phyloP scores from a whole-genome alignment of 1,140 invertebrate genomes.

The Bombus pyrosoma region DNA sequence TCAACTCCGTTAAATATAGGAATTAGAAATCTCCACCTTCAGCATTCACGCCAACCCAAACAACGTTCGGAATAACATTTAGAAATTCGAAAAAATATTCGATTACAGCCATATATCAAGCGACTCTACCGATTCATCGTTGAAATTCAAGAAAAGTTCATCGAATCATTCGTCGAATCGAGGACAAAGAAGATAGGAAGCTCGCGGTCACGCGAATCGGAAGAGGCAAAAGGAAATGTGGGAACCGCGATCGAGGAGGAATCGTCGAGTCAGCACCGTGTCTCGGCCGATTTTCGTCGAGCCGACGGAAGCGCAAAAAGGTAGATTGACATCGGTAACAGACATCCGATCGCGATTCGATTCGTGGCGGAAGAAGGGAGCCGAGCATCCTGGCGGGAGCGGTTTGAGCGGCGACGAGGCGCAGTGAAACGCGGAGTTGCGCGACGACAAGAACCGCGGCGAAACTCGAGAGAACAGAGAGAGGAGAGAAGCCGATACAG shows the following conservation, averaged over 20 bases:
- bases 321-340: constrained; percentile 43
- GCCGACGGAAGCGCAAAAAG: constrained; percentile 49
- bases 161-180: not conserved
- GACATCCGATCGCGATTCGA: constrained; percentile 48
- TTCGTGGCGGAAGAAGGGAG: constrained; percentile 43
- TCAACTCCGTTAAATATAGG: not conserved
- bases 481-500: constrained; percentile 50
- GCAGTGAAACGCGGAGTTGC: constrained; percentile 43
- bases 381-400: constrained; percentile 36
- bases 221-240: constrained; percentile 20
- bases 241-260: not conserved
- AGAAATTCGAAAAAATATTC: not conserved
- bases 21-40: not conserved
- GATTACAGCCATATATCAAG: not conserved
- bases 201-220: not conserved
- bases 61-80: not conserved
- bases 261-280: not conserved
- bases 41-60: not conserved
- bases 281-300: constrained; percentile 38
- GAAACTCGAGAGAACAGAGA: constrained; percentile 27
- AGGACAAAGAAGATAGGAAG: not conserved
- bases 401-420: constrained; percentile 32
- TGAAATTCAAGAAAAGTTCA: too few relatives aligned
- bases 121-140: not conserved
- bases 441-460: constrained; percentile 56